Evolutionary conservation across 2,888 invertebrate species (phyloP).

Genomic region (Scaptomyza reducta): DNA sequence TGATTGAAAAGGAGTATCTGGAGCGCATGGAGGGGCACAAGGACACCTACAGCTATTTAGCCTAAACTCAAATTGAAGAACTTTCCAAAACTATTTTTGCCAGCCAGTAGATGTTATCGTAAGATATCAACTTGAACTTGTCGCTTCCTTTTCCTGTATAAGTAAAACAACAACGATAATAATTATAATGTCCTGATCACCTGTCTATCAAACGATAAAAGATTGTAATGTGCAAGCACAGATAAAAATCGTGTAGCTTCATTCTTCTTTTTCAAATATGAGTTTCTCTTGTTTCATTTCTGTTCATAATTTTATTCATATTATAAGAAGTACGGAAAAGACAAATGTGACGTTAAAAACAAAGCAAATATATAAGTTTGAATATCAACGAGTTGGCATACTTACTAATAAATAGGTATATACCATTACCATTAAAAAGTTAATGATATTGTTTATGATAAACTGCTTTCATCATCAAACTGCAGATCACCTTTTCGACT

Average conservation of each 20-base stretch:
- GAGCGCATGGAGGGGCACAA: slow-evolving; percentile 98
- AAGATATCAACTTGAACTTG: slow-evolving; percentile 49
- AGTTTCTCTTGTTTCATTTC: slow-evolving; percentile 56
- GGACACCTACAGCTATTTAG: slow-evolving; percentile 99
- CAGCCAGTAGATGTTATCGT: slow-evolving; percentile 61
- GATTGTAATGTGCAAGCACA: slow-evolving; percentile 48
- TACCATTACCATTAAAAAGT: slow-evolving; percentile 12
- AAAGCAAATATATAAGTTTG: slow-evolving; percentile 52
- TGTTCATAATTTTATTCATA: slow-evolving; percentile 51
- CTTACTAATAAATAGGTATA: slow-evolving; percentile 21
- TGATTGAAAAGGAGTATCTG: slow-evolving; percentile 99
- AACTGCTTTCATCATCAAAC: no score
- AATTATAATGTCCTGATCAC: slow-evolving; percentile 2
- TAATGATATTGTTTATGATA: no score
- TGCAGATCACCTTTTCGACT: no score
- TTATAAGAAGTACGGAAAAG: slow-evolving; percentile 27
- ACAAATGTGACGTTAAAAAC: slow-evolving; percentile 61
- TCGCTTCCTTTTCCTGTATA: slow-evolving; percentile 24
- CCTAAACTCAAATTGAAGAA: slow-evolving; percentile 84
- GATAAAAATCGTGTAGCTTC: slow-evolving; percentile 35
- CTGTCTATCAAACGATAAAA: slow-evolving; percentile 16
- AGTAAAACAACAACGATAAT: slow-evolving; percentile 24
- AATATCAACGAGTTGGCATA: slow-evolving; percentile 26
- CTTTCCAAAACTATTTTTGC: slow-evolving; percentile 61
- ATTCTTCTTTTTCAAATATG: slow-evolving; percentile 36